These are phyloP conservation scores for Anthoptus insignis DNA, from an alignment of 2,888 invertebrate species.

Conservation along the genomic window DNA sequence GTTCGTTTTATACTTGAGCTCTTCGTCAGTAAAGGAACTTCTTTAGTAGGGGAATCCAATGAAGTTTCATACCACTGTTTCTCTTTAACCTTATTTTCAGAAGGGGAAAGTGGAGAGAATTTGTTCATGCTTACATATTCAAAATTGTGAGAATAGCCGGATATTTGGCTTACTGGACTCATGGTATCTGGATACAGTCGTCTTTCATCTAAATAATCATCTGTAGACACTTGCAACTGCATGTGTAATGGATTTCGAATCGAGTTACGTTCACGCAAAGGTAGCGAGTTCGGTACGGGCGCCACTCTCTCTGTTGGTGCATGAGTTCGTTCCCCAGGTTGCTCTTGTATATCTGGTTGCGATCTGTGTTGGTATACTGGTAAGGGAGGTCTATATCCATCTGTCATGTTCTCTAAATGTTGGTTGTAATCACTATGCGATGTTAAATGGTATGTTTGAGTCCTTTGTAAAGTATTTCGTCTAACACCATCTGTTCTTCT, in stretches of 20 bases:
- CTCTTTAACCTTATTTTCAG: conserved; percentile 80
- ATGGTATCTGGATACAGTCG: conserved; percentile 69
- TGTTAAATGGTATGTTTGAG: conserved; percentile 83
- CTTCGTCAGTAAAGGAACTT: conserved; percentile 71
- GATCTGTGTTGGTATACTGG: conserved; percentile 74
- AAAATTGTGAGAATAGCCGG: conserved; percentile 75
- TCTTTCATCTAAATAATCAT: conserved; percentile 73
- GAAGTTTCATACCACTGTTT: conserved; percentile 91
- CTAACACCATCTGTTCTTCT: conserved; percentile 71
- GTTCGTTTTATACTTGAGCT: conserved; percentile 83
- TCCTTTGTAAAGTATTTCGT: conserved; percentile 78
- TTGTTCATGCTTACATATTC: conserved; percentile 78
- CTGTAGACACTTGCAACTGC: conserved; percentile 78
- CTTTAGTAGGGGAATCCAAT: conserved; percentile 85
- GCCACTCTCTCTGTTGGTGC: conserved; percentile 67
- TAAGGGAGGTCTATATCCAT: conserved; percentile 67
- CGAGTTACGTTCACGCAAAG: conserved; percentile 73
- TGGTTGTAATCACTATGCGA: conserved; percentile 83
- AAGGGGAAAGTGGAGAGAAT: conserved; percentile 75
- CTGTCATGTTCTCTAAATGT: conserved; percentile 75
- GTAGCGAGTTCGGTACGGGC: conserved; percentile 75
- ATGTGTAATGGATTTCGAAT: conserved; percentile 74
- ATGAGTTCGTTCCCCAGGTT: conserved; percentile 61
- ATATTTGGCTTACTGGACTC: conserved; percentile 78
- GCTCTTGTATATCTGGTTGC: conserved; percentile 79